Conservation (phyloP, 2,888 invertebrate species). For the Eulithis testata region DNA sequence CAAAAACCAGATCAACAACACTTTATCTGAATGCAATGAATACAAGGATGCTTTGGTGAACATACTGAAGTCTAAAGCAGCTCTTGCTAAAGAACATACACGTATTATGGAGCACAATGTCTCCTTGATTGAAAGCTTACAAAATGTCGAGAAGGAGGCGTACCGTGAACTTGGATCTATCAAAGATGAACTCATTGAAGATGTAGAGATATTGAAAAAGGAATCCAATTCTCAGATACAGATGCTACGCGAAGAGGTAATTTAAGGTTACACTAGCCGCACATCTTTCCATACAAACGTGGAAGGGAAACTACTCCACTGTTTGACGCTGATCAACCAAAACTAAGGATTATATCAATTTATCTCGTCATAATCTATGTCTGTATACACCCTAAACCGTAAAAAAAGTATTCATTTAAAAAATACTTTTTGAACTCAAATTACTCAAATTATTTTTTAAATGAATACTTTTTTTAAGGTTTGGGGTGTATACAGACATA, state of each 20-base stretch:
- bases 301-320: no score
- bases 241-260: slow-evolving; percentile 72
- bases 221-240: slow-evolving; percentile 75
- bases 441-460: no score
- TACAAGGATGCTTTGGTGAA: slow-evolving; percentile 79
- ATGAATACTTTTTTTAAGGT: no score
- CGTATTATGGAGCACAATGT: slow-evolving; percentile 81
- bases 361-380: no score
- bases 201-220: slow-evolving; percentile 74
- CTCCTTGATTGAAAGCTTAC: slow-evolving; percentile 74
- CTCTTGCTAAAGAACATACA: slow-evolving; percentile 74
- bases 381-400: no score
- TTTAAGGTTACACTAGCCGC: no score
- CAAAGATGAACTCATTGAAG: slow-evolving; percentile 76
- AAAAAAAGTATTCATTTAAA: no score
- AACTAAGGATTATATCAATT: no score
- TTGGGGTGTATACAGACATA: no score
- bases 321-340: no score
- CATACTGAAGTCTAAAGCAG: slow-evolving; percentile 77
- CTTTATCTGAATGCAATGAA: slow-evolving; percentile 73
- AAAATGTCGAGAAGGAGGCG: slow-evolving; percentile 78
- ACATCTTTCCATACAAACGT: no score
- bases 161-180: slow-evolving; percentile 77
- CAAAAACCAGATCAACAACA: slow-evolving; percentile 68
- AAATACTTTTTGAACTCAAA: no score